Base-by-base conservation (phyloP, 1,140 invertebrate species). In the Apis dorsata region DNA sequence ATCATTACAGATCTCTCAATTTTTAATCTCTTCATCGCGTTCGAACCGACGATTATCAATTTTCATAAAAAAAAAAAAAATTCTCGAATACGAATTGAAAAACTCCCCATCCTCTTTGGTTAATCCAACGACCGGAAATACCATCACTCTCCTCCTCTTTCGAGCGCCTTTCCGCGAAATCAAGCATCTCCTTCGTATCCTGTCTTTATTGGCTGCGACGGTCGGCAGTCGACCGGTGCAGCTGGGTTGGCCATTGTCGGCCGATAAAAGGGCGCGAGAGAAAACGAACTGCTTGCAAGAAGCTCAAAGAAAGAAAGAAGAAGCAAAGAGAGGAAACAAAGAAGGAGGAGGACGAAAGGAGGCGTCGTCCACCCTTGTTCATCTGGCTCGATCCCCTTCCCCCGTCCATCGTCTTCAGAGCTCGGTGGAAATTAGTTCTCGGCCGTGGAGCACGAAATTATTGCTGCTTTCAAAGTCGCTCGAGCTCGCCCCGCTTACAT, bases 401-500 rank as follows among this genome's bases (percentile, higher is more conserved):
- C 49, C 74, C 57, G 53, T 49, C 63, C 59, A 57, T 11, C 57
- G 51, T n/a, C 66, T 76, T 74, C 83, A 76, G 86, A 74, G 34
- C 66, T 76, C 63, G 51, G 84, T 88, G 82, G 88, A 90, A 91
- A 91, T 91, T 91, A 90, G 84, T 91, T 91, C 88, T 89, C 81
- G 83, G 81, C 84, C 84, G 84, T 90, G 78, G 79, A 85, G 84
- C 88, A 81, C 77, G 85, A 87, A 91, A 91, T 91, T 91, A 91
- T 91, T 89, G 90, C 90, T 83, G 85, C 88, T 90, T 91, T 90
- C 85, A 88, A 86, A 91, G 88, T 89, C 86, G 85, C 86, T 84
- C 17, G 62, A 70, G 79, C 62, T 77, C 83, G 75, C 71, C 79
- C 78, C 78, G 81, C 85, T 87, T 89, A 79, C 81, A 81, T 86